Percentiles rank a stretch among this genome's conserved stretches.
phyloP scores from a whole-genome alignment of 1,140 invertebrate species.

The Oncopodura yosiiana region DNA sequence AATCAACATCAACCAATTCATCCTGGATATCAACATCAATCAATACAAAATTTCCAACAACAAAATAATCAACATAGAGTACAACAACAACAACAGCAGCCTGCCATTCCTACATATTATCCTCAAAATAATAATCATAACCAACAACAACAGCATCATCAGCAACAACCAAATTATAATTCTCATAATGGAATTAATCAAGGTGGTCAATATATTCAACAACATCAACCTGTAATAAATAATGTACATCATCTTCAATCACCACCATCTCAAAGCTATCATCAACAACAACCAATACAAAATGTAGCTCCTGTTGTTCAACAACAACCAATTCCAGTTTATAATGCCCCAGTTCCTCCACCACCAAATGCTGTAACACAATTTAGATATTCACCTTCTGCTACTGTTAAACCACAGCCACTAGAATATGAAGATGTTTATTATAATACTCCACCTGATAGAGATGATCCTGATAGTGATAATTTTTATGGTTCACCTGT shows the following conservation, averaged over 20 bases:
- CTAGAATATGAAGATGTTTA: constrained; percentile 5
- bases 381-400: too few species aligned
- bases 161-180: neutral
- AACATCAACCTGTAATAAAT: too few species aligned
- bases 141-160: neutral
- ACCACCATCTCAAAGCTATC: neutral
- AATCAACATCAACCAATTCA: constrained; percentile 4
- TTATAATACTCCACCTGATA: constrained; percentile 11
- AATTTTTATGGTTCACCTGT: constrained; percentile 30
- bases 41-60: constrained; percentile 4
- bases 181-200: too few species aligned
- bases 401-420: too few species aligned
- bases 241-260: constrained; percentile 4
- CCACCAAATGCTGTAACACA: too few species aligned
- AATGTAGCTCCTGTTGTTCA: neutral
- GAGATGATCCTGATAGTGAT: constrained; percentile 25
- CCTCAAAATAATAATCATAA: neutral
- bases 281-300: neutral
- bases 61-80: neutral
- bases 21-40: constrained; percentile 5
- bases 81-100: constrained; percentile 7
- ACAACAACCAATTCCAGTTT: constrained; percentile 4
- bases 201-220: too few species aligned
- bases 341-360: neutral
- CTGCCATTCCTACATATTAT: too few species aligned